These are phyloP conservation scores for Trichechus manatus DNA, from an alignment of 2,113 vertebrate genomes.

Conservation along the genomic window DNA sequence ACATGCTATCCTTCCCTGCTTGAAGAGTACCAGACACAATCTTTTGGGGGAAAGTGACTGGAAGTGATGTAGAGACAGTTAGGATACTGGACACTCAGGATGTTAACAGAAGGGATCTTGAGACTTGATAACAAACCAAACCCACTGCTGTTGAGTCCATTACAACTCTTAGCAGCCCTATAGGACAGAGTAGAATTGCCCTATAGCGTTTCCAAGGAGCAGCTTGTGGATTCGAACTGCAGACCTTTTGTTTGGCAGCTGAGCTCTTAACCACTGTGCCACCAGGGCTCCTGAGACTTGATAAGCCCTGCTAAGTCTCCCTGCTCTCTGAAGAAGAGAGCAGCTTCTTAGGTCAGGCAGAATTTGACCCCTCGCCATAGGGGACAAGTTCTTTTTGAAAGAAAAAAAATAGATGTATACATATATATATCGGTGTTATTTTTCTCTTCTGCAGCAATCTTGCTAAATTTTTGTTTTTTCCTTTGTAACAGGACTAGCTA, in stretches of 20 bases:
- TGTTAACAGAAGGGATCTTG: neutral
- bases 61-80: neutral
- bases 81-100: neutral
- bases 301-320: neutral
- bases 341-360: neutral
- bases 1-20: neutral
- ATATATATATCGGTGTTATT: slow-evolving; percentile 9
- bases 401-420: neutral
- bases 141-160: neutral
- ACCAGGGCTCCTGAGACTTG: neutral
- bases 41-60: neutral
- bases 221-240: neutral
- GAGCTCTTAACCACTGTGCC: neutral
- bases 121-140: neutral
- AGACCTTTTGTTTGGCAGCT: neutral
- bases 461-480: slow-evolving; percentile 26
- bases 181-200: neutral
- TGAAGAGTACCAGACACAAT: neutral
- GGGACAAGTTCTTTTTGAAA: neutral
- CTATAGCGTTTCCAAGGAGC: neutral
- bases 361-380: neutral
- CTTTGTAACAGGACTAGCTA: slow-evolving; percentile 4
- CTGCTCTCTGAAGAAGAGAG: neutral
- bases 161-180: neutral
- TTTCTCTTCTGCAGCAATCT: slow-evolving; percentile 9